phyloP scores from a whole-genome alignment of 2,113 vertebrate species.

The Copsychus sechellarum region DNA sequence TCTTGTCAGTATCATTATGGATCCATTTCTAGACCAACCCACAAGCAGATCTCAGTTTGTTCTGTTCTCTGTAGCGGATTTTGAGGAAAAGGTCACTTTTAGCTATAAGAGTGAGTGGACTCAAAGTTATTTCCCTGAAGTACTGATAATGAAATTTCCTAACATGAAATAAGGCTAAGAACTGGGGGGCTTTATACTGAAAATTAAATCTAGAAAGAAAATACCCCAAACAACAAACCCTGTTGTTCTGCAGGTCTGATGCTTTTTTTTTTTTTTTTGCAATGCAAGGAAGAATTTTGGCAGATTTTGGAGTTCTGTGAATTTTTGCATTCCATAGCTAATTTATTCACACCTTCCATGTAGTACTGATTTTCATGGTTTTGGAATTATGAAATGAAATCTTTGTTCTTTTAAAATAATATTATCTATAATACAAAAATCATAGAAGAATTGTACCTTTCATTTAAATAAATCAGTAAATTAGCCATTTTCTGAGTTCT shows the following conservation, averaged over 20 bases:
- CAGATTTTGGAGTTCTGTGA: neutral
- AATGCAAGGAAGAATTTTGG: neutral
- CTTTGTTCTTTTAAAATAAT: neutral
- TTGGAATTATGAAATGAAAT: neutral
- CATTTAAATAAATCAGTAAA: neutral
- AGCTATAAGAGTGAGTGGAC: neutral
- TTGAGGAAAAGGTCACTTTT: neutral
- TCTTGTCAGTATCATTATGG: neutral
- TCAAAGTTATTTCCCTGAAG: neutral
- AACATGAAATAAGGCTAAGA: neutral
- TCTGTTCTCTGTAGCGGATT: neutral
- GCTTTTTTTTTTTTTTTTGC: neutral
- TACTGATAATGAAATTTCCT: neutral
- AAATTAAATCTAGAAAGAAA: neutral
- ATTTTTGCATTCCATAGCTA: neutral
- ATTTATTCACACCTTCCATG: neutral
- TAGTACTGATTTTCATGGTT: neutral
- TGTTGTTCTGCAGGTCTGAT: neutral
- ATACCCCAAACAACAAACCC: neutral
- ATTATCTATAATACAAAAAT: neutral
- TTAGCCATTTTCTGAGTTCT: neutral
- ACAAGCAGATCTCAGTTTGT: neutral
- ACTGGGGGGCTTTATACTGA: fast-evolving
- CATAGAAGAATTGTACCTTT: neutral
- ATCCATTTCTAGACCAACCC: neutral